Conservation (phyloP, 2,888 invertebrate species). For the Meliscaeva auricollis region DNA sequence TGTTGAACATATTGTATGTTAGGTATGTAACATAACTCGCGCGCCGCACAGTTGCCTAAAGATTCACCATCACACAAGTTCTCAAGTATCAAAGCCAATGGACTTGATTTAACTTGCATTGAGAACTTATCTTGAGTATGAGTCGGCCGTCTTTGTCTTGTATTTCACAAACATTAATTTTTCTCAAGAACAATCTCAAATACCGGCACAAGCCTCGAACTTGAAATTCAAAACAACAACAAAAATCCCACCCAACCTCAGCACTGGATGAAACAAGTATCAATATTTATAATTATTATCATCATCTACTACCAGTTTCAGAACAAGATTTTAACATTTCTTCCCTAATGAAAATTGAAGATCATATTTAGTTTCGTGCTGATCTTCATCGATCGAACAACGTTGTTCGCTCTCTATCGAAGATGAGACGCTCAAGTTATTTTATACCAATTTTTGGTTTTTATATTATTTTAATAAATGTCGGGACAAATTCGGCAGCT, state of each 20-base stretch:
- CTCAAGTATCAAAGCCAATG: too few relatives aligned
- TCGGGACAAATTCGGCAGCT: neutral
- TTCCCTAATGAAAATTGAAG: neutral
- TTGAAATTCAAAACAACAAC: neutral
- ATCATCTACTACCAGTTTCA: neutral
- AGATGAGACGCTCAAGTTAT: conserved; percentile 5
- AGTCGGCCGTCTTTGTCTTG: too few relatives aligned
- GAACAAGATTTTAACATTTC: conserved; percentile 3
- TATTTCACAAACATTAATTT: neutral
- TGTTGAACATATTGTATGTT: too few relatives aligned
- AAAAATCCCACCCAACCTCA: conserved; percentile 2
- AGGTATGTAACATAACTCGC: too few relatives aligned
- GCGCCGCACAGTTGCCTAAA: too few relatives aligned
- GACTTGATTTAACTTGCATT: too few relatives aligned
- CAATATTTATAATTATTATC: neutral
- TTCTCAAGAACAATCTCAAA: neutral
- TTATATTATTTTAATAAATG: neutral
- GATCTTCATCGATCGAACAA: conserved; percentile 12
- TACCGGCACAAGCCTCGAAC: neutral
- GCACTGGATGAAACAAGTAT: conserved; percentile 1
- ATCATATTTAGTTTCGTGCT: neutral
- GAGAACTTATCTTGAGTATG: too few relatives aligned
- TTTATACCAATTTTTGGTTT: neutral
- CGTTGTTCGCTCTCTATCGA: neutral
- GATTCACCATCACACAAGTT: too few relatives aligned